Conservation (phyloP, 2,888 invertebrate species). For the Sylvicola cinctus region DNA sequence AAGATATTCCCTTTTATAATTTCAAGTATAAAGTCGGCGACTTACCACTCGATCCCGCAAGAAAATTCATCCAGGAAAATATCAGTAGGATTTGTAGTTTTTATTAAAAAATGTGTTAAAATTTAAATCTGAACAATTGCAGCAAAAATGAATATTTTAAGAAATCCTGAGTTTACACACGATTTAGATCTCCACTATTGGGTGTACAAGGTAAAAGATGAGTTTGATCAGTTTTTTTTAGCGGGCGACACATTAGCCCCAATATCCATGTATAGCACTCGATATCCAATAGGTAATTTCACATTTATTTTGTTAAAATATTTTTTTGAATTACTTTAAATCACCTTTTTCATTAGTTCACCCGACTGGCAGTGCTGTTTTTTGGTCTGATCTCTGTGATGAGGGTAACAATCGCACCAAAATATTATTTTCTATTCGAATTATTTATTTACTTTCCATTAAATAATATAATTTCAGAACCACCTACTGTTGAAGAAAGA, state of each 20-base stretch:
- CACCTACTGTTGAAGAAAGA: slow-evolving; percentile 18
- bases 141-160: slow-evolving; percentile 3
- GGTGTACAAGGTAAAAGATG: not conserved
- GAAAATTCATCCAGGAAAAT: slow-evolving; percentile 8
- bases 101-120: not conserved
- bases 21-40: slow-evolving; percentile 19
- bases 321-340: no score
- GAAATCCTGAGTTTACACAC: slow-evolving; percentile 1
- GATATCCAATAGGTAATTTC: no score
- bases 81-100: slow-evolving; percentile 7
- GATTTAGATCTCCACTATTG: slow-evolving; percentile 3
- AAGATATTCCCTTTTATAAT: slow-evolving; percentile 21
- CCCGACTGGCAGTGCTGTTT: no score
- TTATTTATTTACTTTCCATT: not conserved
- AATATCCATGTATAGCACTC: no score
- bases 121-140: no score
- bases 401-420: no score
- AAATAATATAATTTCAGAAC: slow-evolving; percentile 10
- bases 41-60: slow-evolving; percentile 21
- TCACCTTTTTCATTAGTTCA: no score
- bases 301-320: no score
- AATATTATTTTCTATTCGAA: no score
- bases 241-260: no score
- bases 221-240: not conserved
- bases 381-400: no score